Evolutionary conservation across 2,888 invertebrate species (phyloP), one percentile per base, ranked within the genome.

Genomic region (Tridacna crocea): DNA sequence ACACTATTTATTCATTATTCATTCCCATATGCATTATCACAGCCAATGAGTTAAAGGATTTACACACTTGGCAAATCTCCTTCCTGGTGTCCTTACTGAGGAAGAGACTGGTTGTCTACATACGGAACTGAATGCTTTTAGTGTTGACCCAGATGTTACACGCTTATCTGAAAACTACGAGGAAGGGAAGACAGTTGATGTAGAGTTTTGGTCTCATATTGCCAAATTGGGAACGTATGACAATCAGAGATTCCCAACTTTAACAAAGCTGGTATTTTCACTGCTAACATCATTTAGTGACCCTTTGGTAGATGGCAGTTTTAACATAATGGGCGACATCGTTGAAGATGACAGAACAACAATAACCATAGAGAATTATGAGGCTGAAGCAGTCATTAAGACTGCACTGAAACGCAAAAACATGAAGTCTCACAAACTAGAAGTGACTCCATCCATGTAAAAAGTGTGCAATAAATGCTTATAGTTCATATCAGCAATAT

Each of bases 301-400:
- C 11, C 80, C 80, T 26, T 26, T 80, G 4, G 22, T 76, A 19
- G 75, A 76, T 51, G 12, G 55, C 13, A 80, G 75, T 13, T 75
- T 80, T n/a, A 75, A 80, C 24, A 74, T 75, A 17, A 75, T 80
- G 72, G 75, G 48, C 12, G 72, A 80, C 58, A 76, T 76, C 24
- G 36, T 80, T 22, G 80, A 80, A 24, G 60, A 80, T 24, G 80
- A 79, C 48, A 75, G 70, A 27, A 3, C 61, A 8, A 75, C 26
- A 13, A n/a, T 75, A n/a, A 72, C 48, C 8, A 51, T 80, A 17
- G 75, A 80, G 24, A 80, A 72, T 24, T 72, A 75, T 65, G 72
- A 80, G 36, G 79, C 72, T 70, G 70, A 72, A 11, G 79, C 75
- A 17, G 72, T 75, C 19, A 22, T 72, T 13, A 75, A 72, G 51